phyloP scores from a whole-genome alignment of 2,888 invertebrate genomes.

The Hesperia comma region DNA sequence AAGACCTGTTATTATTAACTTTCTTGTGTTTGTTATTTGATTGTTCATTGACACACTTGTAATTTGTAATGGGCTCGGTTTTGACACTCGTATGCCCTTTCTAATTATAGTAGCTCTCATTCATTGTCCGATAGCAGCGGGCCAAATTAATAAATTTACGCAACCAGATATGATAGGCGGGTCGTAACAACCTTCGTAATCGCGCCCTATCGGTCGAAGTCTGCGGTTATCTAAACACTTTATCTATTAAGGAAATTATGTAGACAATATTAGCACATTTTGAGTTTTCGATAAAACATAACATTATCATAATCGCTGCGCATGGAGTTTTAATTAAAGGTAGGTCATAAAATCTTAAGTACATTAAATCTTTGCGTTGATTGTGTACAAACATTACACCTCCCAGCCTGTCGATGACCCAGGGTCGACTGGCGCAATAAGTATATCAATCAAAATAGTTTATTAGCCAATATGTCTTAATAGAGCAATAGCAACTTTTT shows the following conservation, averaged over 20 bases:
- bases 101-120: slow-evolving; percentile 33
- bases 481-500: neutral
- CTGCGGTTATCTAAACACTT: slow-evolving; percentile 34
- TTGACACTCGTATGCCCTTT: slow-evolving; percentile 30
- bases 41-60: too few relatives aligned
- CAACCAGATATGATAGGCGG: slow-evolving; percentile 33
- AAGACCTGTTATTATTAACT: too few relatives aligned
- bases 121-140: slow-evolving; percentile 24
- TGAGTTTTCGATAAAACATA: neutral
- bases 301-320: neutral
- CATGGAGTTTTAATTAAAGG: neutral
- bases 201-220: slow-evolving; percentile 35
- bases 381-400: neutral
- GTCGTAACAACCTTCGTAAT: slow-evolving; percentile 29
- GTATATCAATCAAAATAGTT: neutral
- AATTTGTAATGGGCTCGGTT: neutral
- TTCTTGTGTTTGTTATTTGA: too few relatives aligned
- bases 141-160: slow-evolving; percentile 31
- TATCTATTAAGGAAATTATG: slow-evolving; percentile 35
- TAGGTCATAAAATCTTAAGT: neutral
- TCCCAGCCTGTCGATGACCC: neutral
- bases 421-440: neutral
- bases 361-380: neutral
- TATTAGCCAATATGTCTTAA: neutral
- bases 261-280: slow-evolving; percentile 22